Evolutionary conservation across 2,888 invertebrate species (phyloP).

Genomic region (Venusia cambrica): DNA sequence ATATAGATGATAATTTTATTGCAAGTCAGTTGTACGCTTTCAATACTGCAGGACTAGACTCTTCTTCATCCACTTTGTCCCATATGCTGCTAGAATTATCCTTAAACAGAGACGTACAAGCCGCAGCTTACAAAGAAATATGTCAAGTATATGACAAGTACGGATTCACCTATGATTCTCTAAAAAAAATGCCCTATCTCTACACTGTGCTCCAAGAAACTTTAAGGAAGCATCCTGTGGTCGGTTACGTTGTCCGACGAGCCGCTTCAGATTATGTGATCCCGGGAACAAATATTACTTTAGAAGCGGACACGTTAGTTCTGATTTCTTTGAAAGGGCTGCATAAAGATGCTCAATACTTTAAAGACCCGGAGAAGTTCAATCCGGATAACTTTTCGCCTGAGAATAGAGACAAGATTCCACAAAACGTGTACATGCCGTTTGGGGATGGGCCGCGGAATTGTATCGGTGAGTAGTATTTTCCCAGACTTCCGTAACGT

Average conservation of each 20-base stretch:
- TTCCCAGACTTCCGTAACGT: no score
- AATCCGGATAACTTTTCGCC: constrained; percentile 42
- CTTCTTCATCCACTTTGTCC: constrained; percentile 49
- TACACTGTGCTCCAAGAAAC: constrained; percentile 42
- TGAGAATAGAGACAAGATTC: constrained; percentile 26
- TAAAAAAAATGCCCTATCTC: constrained; percentile 45
- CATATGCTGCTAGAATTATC: constrained; percentile 33
- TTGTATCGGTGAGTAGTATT: constrained; percentile 47
- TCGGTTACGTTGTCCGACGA: constrained; percentile 20
- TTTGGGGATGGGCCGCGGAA: constrained; percentile 39
- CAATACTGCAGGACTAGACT: constrained; percentile 57
- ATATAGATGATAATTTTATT: constrained; percentile 40
- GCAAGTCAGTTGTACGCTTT: constrained; percentile 45
- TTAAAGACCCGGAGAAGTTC: constrained; percentile 38
- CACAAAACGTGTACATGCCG: constrained; percentile 31
- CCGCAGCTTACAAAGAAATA: constrained; percentile 29
- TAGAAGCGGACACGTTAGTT: constrained; percentile 37
- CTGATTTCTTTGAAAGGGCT: constrained; percentile 28
- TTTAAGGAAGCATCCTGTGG: constrained; percentile 34
- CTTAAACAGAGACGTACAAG: constrained; percentile 29
- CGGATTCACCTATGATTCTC: constrained; percentile 35
- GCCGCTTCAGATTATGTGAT: constrained; percentile 23
- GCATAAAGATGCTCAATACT: constrained; percentile 44
- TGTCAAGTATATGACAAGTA: constrained; percentile 25
- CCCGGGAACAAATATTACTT: constrained; percentile 27